Evolutionary conservation across 2,888 invertebrate genomes (phyloP), one percentile per base, ranked within the genome.

Genomic region (Eutolmus rufibarbis): DNA sequence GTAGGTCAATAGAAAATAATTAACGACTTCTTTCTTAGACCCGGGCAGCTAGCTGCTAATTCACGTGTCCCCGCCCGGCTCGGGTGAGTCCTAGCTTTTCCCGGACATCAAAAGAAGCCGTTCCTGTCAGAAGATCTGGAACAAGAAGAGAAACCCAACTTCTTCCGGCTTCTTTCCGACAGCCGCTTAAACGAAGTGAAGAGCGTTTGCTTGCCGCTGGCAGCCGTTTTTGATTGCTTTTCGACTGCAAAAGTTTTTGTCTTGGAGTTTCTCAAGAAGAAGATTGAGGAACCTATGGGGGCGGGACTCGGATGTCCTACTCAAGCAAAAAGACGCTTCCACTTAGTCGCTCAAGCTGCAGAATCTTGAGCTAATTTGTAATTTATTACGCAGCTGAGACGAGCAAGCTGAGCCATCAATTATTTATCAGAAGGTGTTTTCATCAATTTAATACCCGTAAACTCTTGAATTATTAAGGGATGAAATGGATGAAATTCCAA

Each of bases 1-100:
- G 23, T 51, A 31, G 37, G 76, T 76, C 51, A 86, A 23, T 43
- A 86, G 46, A 86, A 74, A 76, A 76, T 86, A 78, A 37, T 78
- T 78, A 40, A 78, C 43, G 43, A 78, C 43, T 78, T 23, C 23
- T 66, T 28, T 14, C 23, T 28, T 12, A 28, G 66, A 28, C 7
- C 28, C 66, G 23, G 28, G 9, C 9, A 66, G 23, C 23, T 23
- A 66, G 66, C 66, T 28, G 66, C 23, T 66, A 66, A 28, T 66
- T 23, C 9, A 66, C 66, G 66, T 23, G 66, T 66, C 28, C 28
- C 66, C 19, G 23, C 57, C 57, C 12, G 23, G 16, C 1, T 8
- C 23, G 19, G 23, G 0, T 0, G 19, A 9, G 8, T 66, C 23
- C 23, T 8, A 23, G 9, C 14, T 28, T 8, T 12, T 12, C 9